These are phyloP conservation scores for Dreissena rostriformis DNA, from an alignment of 1,140 invertebrate species.

Conservation along the genomic window DNA sequence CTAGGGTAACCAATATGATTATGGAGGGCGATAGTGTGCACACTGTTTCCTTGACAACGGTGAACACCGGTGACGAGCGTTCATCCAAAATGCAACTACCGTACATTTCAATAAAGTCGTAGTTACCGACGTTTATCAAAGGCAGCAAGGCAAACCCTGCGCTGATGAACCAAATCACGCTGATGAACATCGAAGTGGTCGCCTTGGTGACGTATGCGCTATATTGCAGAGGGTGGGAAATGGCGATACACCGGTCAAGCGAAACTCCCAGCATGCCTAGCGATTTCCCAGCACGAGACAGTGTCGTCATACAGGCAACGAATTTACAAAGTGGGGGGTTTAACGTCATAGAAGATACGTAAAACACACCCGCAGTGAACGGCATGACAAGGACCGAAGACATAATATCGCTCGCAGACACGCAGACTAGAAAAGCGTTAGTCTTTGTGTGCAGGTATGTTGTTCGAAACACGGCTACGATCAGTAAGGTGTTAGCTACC, in stretches of 20 bases:
- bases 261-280: slow-evolving; percentile 42
- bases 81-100: slow-evolving; percentile 35
- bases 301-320: slow-evolving; percentile 42
- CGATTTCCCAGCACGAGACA: slow-evolving; percentile 17
- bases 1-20: slow-evolving; percentile 11
- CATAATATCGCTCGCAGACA: slow-evolving; percentile 34
- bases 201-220: slow-evolving; percentile 26
- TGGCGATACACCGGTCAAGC: slow-evolving; percentile 38
- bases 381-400: slow-evolving; percentile 25
- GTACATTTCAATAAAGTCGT: slow-evolving; percentile 2
- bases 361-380: slow-evolving; percentile 14
- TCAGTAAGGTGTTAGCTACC: slow-evolving; percentile 10
- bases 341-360: background rate
- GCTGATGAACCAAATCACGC: slow-evolving; percentile 23
- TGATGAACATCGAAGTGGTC: background rate
- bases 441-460: slow-evolving; percentile 35
- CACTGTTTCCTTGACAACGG: slow-evolving; percentile 23
- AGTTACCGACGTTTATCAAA: slow-evolving; percentile 7
- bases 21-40: slow-evolving; percentile 26
- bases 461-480: slow-evolving; percentile 21
- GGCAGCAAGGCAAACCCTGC: slow-evolving; percentile 31
- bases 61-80: slow-evolving; percentile 11
- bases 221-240: slow-evolving; percentile 40
- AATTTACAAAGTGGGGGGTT: background rate
- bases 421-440: slow-evolving; percentile 24